These are phyloP conservation scores for Corapipo altera DNA, from an alignment of 2,113 vertebrate genomes.

Conservation along the genomic window DNA sequence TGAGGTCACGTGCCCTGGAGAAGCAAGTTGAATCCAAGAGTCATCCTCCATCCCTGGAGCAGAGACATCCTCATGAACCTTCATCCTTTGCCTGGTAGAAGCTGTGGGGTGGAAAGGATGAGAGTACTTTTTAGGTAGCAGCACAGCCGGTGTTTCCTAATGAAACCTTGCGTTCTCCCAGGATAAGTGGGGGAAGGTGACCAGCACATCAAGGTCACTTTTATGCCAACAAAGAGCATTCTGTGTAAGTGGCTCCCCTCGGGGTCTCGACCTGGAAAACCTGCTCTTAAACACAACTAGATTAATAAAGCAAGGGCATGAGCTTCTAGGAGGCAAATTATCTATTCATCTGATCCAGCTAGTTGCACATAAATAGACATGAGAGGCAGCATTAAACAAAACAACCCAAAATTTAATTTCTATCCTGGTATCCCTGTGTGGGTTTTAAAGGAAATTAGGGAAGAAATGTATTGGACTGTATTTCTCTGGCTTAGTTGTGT, in stretches of 20 bases:
- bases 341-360: neutral
- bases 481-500: neutral
- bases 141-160: neutral
- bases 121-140: neutral
- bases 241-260: neutral
- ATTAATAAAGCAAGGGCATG: constrained; percentile 10
- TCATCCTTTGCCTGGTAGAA: neutral
- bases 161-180: neutral
- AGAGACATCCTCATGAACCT: neutral
- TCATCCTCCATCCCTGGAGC: neutral
- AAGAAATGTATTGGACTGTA: neutral
- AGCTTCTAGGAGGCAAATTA: constrained; percentile 5
- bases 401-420: neutral
- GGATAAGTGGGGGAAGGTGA: neutral
- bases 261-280: neutral
- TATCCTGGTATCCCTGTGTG: neutral
- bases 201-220: neutral
- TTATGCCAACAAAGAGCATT: neutral
- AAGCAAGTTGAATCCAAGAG: neutral
- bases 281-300: constrained; percentile 2
- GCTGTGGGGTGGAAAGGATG: neutral
- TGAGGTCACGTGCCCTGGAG: neutral
- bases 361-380: constrained; percentile 8
- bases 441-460: neutral
- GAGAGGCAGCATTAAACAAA: neutral